Evolutionary conservation across 2,797 vertebrate species (phyloP), one percentile per base, ranked within the genome.

Genomic region (Emys orbicularis): DNA sequence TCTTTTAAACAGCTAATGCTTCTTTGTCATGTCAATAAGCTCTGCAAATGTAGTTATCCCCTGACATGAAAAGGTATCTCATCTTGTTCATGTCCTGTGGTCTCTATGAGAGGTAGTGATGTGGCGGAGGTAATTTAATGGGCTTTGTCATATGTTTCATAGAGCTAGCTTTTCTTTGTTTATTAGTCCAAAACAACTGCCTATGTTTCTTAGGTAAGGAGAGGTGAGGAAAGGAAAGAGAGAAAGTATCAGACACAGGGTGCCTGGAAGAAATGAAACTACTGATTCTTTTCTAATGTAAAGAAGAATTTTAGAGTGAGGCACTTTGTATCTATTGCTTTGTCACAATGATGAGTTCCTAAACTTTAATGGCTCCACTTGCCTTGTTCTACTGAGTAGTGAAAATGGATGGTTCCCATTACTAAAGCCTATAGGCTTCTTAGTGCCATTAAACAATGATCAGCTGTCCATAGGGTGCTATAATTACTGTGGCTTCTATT

Each of bases 11-110:
- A 56, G 15, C 59, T 61, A 74, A n/a, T 27, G 6, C 5, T 88
- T 94, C 25, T 95, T 94, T 90, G 81, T 77, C 88, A 79, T n/a
- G 27, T 84, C 31, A 59, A 21, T 34, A 88, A 88, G 37, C n/a
- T 94, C 49, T 54, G 52, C 90, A 90, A 59, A 83, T 52, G 4
- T 84, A 88, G 53, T 68, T 93, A 88, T 94, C 31, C 11, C 81
- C 47, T 84, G 25, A 1, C 10, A 61, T 76, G 72, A 79, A 37
- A 92, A 95, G 79, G 79, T 79, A 5, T 56, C 59, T 83, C 34
- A 34, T 84, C 47, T 37, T 83, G 12, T n/a, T 92, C 37, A n/a
- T 25, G 8, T 84, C 89, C 84, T 86, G n/a, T 81, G 52, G 8
- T 91, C 16, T 3, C 1, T 61, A 4, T 84, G 34, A 88, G 82